Conservation (phyloP, 2,797 vertebrate genomes). For the Coluber constrictor region DNA sequence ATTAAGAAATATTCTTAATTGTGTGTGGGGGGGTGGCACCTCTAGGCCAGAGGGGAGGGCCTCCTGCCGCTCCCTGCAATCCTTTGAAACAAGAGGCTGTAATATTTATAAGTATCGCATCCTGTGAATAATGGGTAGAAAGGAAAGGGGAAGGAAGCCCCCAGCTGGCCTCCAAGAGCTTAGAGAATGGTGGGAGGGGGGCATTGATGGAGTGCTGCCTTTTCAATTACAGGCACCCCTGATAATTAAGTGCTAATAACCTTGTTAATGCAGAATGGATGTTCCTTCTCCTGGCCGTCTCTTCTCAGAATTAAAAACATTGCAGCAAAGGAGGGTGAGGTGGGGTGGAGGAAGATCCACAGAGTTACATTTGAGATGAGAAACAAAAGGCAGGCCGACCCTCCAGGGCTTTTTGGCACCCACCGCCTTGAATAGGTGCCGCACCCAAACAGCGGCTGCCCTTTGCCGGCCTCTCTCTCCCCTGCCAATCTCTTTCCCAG, state of each 20-base stretch:
- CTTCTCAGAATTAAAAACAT: constrained; percentile 62
- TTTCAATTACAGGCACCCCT: constrained; percentile 68
- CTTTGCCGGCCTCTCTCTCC: not conserved
- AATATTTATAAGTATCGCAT: constrained; percentile 57
- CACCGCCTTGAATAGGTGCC: not conserved
- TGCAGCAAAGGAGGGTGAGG: constrained; percentile 29
- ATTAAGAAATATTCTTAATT: constrained; percentile 60
- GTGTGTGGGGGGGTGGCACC: not conserved
- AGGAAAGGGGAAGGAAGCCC: not conserved
- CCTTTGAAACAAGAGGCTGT: constrained; percentile 34
- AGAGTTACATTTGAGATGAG: not conserved
- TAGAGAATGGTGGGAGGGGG: constrained; percentile 33
- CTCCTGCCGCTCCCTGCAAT: constrained; percentile 2
- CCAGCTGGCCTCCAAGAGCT: constrained; percentile 17
- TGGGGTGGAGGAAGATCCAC: fast-evolving
- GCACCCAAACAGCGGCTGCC: not conserved
- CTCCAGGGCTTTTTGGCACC: not conserved
- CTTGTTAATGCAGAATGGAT: constrained; percentile 69
- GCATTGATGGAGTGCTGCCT: constrained; percentile 52
- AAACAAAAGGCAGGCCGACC: not conserved
- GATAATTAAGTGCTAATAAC: constrained; percentile 70
- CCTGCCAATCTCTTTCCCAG: not conserved
- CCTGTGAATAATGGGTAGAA: constrained; percentile 21
- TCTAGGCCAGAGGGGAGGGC: constrained; percentile 38
- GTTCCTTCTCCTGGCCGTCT: constrained; percentile 63